Conservation (phyloP, 2,113 vertebrate species). For the Aptenodytes forsteri region DNA sequence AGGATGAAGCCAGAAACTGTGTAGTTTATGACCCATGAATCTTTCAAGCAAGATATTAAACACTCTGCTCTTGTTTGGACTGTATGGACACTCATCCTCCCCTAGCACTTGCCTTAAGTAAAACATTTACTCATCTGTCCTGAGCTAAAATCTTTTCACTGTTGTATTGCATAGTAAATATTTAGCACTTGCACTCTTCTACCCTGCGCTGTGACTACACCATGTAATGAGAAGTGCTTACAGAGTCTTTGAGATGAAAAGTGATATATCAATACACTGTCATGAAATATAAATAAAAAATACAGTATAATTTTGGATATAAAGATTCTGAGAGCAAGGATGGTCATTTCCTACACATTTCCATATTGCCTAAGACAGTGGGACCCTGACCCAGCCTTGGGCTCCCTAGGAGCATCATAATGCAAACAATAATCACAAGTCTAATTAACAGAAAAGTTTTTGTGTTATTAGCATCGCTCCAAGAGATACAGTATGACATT, state of each 20-base stretch:
- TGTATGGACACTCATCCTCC: neutral
- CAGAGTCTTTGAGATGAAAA: neutral
- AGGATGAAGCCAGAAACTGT: neutral
- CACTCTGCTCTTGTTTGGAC: neutral
- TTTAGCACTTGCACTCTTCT: neutral
- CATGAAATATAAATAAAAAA: neutral
- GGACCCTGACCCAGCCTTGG: neutral
- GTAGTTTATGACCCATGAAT: neutral
- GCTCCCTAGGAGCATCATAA: neutral
- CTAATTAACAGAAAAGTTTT: neutral
- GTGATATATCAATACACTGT: neutral
- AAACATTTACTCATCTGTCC: conserved; percentile 1
- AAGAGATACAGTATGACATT: neutral
- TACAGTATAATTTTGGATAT: neutral
- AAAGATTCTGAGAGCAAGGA: neutral
- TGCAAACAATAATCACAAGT: neutral
- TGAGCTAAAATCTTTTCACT: neutral
- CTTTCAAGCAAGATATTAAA: conserved; percentile 5
- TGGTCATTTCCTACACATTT: neutral
- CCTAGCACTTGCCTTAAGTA: neutral
- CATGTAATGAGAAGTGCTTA: neutral
- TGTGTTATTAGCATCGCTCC: neutral
- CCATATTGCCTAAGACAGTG: neutral
- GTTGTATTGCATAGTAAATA: neutral
- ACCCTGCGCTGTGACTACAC: neutral